Conservation (phyloP, 2,888 invertebrate species). For the Candidula unifasciata region DNA sequence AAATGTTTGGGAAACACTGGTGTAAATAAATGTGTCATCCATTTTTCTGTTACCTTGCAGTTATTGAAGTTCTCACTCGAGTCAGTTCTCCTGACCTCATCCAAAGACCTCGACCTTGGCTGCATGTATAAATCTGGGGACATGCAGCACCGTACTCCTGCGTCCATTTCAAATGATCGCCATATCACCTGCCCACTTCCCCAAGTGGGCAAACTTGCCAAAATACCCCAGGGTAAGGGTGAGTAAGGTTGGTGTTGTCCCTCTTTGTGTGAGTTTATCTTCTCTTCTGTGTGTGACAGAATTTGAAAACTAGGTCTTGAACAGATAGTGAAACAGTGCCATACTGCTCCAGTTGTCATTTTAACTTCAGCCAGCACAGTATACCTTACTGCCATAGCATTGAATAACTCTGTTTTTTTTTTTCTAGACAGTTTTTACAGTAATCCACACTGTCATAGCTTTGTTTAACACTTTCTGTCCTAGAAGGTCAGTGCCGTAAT, state of each 20-base stretch:
- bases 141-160: conserved; percentile 60
- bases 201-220: conserved; percentile 58
- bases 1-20: too few relatives aligned
- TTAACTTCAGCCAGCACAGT: too few relatives aligned
- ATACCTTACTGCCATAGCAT: too few relatives aligned
- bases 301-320: too few relatives aligned
- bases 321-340: too few relatives aligned
- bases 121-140: conserved; percentile 65
- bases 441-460: too few relatives aligned
- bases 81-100: conserved; percentile 58
- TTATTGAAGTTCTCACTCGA: conserved; percentile 69
- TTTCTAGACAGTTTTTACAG: too few relatives aligned
- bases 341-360: too few relatives aligned
- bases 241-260: conserved; percentile 57
- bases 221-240: conserved; percentile 69
- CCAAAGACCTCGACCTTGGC: conserved; percentile 59
- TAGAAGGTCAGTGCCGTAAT: too few relatives aligned
- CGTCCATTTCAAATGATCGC: conserved; percentile 60
- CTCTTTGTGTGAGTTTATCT: conserved; percentile 19
- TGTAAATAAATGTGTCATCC: neutral
- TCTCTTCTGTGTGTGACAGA: too few relatives aligned
- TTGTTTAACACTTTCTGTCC: too few relatives aligned
- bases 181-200: conserved; percentile 68
- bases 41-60: conserved; percentile 32
- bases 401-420: too few relatives aligned